A percentile compares a stretch with the other conserved stretches of the same genome.
Evolutionary conservation across 2,888 invertebrate species (phyloP).

Genomic region (Eumerus sabulonum): DNA sequence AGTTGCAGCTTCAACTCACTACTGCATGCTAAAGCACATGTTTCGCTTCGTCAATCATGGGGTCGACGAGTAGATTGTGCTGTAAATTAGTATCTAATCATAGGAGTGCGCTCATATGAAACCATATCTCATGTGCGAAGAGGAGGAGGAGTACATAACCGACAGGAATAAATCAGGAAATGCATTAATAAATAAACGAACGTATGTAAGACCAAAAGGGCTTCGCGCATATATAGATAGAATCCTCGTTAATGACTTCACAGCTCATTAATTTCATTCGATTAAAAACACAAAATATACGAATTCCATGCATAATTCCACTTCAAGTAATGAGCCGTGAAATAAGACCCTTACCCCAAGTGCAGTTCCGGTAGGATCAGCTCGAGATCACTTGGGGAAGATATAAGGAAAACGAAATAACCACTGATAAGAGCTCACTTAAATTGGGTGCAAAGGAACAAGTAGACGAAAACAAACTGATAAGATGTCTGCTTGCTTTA

Average conservation of each 20-base stretch:
- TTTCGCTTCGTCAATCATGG: slow-evolving; percentile 24
- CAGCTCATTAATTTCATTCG: slow-evolving; percentile 30
- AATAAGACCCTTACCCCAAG: slow-evolving; percentile 24
- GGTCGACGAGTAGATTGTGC: slow-evolving; percentile 7
- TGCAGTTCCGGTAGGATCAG: slow-evolving; percentile 41
- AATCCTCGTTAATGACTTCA: slow-evolving; percentile 20
- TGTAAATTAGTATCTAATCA: slow-evolving; percentile 52
- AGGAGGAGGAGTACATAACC: slow-evolving; percentile 7
- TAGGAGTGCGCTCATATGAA: slow-evolving; percentile 21
- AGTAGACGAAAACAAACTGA: no score
- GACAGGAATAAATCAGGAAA: slow-evolving; percentile 8
- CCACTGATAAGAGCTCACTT: no score
- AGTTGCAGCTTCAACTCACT: background rate
- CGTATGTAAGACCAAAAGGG: no score
- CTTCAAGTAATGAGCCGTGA: slow-evolving; percentile 30
- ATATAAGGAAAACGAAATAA: background rate
- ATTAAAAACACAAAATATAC: background rate
- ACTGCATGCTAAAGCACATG: slow-evolving; percentile 30
- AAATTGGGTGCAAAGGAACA: no score
- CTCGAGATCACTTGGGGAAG: slow-evolving; percentile 1
- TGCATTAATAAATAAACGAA: slow-evolving; percentile 13
- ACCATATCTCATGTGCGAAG: background rate
- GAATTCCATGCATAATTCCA: background rate
- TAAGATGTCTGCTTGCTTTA: no score
- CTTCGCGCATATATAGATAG: background rate